These are phyloP conservation scores for Microtus richardsoni DNA, from an alignment of 2,113 vertebrate species.

Conservation along the genomic window DNA sequence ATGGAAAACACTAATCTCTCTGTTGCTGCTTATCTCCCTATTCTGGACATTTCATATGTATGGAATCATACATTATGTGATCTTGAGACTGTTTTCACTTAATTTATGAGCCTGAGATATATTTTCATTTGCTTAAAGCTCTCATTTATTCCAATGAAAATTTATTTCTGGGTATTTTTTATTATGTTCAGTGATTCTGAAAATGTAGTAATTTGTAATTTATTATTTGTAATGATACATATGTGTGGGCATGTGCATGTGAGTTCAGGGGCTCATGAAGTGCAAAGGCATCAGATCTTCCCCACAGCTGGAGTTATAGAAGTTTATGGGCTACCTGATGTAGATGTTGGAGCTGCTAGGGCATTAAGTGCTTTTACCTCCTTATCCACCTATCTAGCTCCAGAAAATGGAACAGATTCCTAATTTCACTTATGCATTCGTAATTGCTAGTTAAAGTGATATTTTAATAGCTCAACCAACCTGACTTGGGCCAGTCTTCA, in stretches of 20 bases:
- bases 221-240: background rate
- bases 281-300: background rate
- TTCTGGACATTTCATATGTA: background rate
- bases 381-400: background rate
- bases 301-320: background rate
- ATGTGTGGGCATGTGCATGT: background rate
- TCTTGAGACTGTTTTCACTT: background rate
- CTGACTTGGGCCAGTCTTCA: background rate
- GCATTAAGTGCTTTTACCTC: background rate
- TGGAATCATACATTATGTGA: background rate
- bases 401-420: background rate
- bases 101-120: background rate
- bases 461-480: background rate
- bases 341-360: no score
- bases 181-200: background rate
- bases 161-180: background rate
- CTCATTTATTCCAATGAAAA: conserved; percentile 5
- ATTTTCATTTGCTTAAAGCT: background rate
- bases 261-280: background rate
- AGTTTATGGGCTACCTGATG: background rate
- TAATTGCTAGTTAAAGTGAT: background rate
- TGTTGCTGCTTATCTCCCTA: background rate
- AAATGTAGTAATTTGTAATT: background rate
- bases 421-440: background rate
- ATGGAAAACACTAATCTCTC: background rate